Evolutionary conservation across 1,140 invertebrate genomes (phyloP).

Genomic region (Aradophagus sp.): DNA sequence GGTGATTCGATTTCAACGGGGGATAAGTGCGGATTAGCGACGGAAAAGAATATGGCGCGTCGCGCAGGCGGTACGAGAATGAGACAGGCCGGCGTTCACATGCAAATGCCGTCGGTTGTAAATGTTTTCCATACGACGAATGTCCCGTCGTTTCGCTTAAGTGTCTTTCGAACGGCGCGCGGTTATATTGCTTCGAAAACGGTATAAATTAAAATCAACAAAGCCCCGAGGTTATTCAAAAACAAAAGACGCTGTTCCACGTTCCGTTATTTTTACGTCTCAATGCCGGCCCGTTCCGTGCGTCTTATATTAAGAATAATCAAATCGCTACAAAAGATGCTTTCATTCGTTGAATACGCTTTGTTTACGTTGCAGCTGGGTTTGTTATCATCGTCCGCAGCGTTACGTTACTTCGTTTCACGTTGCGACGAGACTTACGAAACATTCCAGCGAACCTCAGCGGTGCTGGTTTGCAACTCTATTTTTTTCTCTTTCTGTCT

Average conservation of each 20-base stretch:
- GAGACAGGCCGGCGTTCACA: slow-evolving; percentile 25
- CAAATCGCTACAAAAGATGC: slow-evolving; percentile 37
- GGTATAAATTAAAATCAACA: slow-evolving; percentile 47
- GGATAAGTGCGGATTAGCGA: no score
- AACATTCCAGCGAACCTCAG: slow-evolving; percentile 10
- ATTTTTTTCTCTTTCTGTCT: no score
- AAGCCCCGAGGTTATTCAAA: slow-evolving; percentile 34
- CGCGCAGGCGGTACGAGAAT: slow-evolving; percentile 9
- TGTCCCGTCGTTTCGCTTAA: slow-evolving; percentile 33
- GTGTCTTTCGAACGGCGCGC: slow-evolving; percentile 28
- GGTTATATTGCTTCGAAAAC: slow-evolving; percentile 31
- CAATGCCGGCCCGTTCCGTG: slow-evolving; percentile 33
- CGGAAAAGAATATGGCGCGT: no score
- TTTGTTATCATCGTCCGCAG: slow-evolving; percentile 30
- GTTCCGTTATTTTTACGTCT: slow-evolving; percentile 42
- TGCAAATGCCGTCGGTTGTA: slow-evolving; percentile 35
- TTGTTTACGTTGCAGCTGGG: slow-evolving; percentile 30
- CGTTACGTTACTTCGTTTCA: slow-evolving; percentile 30
- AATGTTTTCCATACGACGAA: slow-evolving; percentile 37
- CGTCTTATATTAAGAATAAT: slow-evolving; percentile 47
- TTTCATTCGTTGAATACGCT: slow-evolving; percentile 40
- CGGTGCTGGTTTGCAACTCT: slow-evolving; percentile 4
- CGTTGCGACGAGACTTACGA: slow-evolving; percentile 28
- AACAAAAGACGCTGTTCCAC: slow-evolving; percentile 32
- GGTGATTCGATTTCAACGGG: no score